Base-by-base conservation (phyloP, 2,888 invertebrate species). In the Disparrhopalites patrizii region DNA sequence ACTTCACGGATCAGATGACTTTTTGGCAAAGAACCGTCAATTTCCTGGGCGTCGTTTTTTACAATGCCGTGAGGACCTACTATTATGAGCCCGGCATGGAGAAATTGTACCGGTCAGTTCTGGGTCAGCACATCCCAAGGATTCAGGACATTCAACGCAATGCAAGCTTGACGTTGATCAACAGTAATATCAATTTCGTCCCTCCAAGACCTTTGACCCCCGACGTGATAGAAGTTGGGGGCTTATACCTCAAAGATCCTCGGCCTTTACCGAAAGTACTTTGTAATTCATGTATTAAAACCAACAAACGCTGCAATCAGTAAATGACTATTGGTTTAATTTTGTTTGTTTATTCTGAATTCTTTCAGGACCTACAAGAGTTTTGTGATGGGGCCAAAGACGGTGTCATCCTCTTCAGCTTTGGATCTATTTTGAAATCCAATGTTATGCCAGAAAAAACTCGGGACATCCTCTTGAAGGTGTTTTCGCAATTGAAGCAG, bases 1-100 rank as follows among this genome's bases (percentile, higher is more conserved):
- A 28, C 4, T 28, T 38, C 18, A 27, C 60, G 20, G 50, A 31
- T 20, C 23, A 50, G 1, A 60, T 60, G 60, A 60, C 28, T 3
- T 60, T 60, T 23, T n/a, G 47, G 18, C 13, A 60, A 25, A 40
- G 60, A 18, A 27, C 30, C 10, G 31, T 10, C 2, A 60, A 60
- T 20, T 60, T 60, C 23, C 5, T 68, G 69, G 30, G 71, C 73
- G 15, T 65, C 73, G 47, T 47, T 2, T 47, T 20, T 13, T 23
- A 7, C 25, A 7, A 47, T 25, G 2, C 25, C 8, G 47, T 47
- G 5, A 47, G 23, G 23, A 20, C 23, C 3, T 47, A 47, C 23
- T 47, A 20, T 47, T 47, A 23, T 20, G 47, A 47, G 47, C 47
- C 47, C 23, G 23, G 3, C 3, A 47, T 47, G 47, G 47, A 47